Evolutionary conservation across 2,797 vertebrate genomes (phyloP).

Genomic region (Scarus forsteni): DNA sequence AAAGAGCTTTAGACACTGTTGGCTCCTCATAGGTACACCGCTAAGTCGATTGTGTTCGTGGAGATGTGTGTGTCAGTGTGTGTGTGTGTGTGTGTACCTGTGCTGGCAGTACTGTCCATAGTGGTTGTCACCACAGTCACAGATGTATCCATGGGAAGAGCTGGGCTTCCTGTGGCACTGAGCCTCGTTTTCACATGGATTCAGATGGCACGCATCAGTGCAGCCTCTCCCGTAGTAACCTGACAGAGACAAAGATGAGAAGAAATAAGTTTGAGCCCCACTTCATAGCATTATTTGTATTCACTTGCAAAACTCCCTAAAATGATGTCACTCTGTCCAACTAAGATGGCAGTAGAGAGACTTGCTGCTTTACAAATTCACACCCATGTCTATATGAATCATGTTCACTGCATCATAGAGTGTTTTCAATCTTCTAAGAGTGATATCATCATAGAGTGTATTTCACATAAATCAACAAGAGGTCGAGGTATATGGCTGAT

Average conservation of each 20-base stretch:
- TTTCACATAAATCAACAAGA: too few species aligned
- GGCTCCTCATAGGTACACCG: slow-evolving; percentile 19
- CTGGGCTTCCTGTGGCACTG: slow-evolving; percentile 90
- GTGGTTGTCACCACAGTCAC: slow-evolving; percentile 93
- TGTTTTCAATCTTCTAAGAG: too few species aligned
- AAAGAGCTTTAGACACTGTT: slow-evolving; percentile 4
- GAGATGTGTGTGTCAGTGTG: slow-evolving; percentile 8
- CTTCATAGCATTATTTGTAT: too few species aligned
- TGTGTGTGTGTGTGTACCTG: slow-evolving; percentile 82
- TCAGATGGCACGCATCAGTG: slow-evolving; percentile 93
- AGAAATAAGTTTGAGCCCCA: too few species aligned
- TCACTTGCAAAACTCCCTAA: too few species aligned
- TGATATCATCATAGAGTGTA: too few species aligned
- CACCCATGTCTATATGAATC: too few species aligned
- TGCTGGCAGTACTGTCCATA: slow-evolving; percentile 98
- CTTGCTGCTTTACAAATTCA: too few species aligned
- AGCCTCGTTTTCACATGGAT: slow-evolving; percentile 97
- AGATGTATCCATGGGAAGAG: slow-evolving; percentile 91
- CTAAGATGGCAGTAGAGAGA: too few species aligned
- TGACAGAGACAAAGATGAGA: slow-evolving; percentile 57
- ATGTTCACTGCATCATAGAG: too few species aligned
- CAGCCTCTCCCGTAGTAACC: slow-evolving; percentile 95
- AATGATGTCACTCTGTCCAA: too few species aligned
- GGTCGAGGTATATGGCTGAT: too few species aligned
- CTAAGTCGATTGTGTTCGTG: neutral